These are phyloP conservation scores for Peromyscus eremicus DNA, from an alignment of 2,797 vertebrate species.

Conservation along the genomic window DNA sequence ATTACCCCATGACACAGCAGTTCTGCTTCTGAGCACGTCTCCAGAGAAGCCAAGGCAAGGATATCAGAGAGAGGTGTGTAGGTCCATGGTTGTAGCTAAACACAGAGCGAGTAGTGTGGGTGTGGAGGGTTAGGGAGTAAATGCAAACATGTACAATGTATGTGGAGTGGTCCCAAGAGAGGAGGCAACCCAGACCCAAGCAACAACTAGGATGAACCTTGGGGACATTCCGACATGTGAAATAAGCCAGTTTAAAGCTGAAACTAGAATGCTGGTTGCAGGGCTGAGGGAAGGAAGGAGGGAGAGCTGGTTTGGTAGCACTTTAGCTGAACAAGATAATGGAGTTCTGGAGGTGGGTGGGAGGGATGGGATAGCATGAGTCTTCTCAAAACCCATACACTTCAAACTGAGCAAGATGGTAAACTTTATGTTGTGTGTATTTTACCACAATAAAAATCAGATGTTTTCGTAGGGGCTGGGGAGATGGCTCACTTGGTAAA, in stretches of 20 bases:
- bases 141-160: rapidly evolving
- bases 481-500: background rate
- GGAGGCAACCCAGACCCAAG: background rate
- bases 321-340: background rate
- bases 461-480: background rate
- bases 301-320: no score
- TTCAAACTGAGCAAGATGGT: background rate
- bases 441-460: background rate
- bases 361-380: no score
- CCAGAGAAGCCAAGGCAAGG: background rate
- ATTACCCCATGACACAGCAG: background rate
- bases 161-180: background rate
- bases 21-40: background rate
- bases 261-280: background rate
- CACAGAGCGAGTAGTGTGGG: rapidly evolving
- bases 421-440: background rate
- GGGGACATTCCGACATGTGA: no score
- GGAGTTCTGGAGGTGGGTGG: background rate
- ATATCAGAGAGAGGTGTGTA: background rate
- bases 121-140: rapidly evolving
- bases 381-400: background rate
- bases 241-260: background rate
- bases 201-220: background rate
- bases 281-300: background rate
- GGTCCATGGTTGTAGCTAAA: background rate